These are phyloP conservation scores for Psettodes erumei DNA, from an alignment of 2,113 vertebrate species.

Conservation along the genomic window DNA sequence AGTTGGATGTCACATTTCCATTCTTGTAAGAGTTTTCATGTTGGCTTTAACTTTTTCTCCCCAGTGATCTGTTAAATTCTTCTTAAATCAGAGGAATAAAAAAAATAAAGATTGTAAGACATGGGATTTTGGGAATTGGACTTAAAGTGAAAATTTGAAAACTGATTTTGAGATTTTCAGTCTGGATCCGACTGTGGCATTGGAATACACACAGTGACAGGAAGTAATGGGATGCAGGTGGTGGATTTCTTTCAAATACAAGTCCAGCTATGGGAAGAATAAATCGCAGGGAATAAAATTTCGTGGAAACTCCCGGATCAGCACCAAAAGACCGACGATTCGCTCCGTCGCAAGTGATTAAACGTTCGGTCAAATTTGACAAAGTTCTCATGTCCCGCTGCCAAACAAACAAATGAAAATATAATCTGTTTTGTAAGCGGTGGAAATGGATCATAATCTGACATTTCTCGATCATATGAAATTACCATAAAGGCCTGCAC, in stretches of 20 bases:
- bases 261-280: not conserved
- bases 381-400: not conserved
- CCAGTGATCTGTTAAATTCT: not conserved
- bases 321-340: not conserved
- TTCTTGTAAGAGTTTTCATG: not conserved
- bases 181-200: not conserved
- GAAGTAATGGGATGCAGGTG: not conserved
- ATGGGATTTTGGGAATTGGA: no score
- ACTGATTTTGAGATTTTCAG: not conserved
- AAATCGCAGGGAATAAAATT: no score
- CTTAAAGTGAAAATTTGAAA: no score
- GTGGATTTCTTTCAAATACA: not conserved
- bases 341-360: not conserved
- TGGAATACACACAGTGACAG: not conserved
- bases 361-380: not conserved
- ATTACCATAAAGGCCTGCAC: no score
- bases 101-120: no score
- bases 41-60: not conserved
- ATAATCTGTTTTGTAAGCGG: constrained; percentile 1
- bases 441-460: not conserved
- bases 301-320: not conserved
- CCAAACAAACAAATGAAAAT: constrained; percentile 12
- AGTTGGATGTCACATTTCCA: no score
- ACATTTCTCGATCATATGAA: no score
- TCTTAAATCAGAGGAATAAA: not conserved